Evolutionary conservation across 2,113 vertebrate species (phyloP).

Genomic region (Tenebrosternarchus preto): DNA sequence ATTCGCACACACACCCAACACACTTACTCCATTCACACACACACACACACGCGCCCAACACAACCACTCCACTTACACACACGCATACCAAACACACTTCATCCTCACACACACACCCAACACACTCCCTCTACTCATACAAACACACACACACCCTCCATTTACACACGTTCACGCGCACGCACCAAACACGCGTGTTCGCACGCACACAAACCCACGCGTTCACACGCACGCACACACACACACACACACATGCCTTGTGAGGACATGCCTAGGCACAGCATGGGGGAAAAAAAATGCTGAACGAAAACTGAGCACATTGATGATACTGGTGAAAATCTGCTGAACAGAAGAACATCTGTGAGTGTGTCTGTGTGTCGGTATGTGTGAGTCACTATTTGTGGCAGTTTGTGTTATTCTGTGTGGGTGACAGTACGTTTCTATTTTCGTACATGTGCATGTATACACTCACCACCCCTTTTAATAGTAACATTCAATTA

Average conservation of each 20-base stretch:
- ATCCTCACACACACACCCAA: background rate
- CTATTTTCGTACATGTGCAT: conserved; percentile 8
- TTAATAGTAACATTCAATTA: no score
- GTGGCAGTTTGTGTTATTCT: conserved; percentile 62
- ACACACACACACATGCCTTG: background rate
- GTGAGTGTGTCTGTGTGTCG: conserved; percentile 66
- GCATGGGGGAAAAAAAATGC: conserved; percentile 8
- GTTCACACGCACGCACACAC: background rate
- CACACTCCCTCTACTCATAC: no score
- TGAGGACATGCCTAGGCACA: conserved; percentile 16
- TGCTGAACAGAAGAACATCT: conserved; percentile 64
- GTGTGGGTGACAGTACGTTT: conserved; percentile 45
- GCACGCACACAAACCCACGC: background rate
- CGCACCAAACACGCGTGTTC: no score
- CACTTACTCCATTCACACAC: conserved; percentile 8
- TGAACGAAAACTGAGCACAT: conserved; percentile 42
- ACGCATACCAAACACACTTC: conserved; percentile 16
- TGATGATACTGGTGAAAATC: conserved; percentile 46
- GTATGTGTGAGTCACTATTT: conserved; percentile 50
- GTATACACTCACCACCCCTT: background rate
- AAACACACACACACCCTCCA: background rate
- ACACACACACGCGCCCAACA: no score
- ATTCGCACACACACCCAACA: background rate
- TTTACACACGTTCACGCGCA: conserved; percentile 18
- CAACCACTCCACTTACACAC: no score